A percentile compares a stretch with the other conserved stretches of the same genome.
Conservation (phyloP, 1,140 invertebrate species). For the Danaus plexippus region DNA sequence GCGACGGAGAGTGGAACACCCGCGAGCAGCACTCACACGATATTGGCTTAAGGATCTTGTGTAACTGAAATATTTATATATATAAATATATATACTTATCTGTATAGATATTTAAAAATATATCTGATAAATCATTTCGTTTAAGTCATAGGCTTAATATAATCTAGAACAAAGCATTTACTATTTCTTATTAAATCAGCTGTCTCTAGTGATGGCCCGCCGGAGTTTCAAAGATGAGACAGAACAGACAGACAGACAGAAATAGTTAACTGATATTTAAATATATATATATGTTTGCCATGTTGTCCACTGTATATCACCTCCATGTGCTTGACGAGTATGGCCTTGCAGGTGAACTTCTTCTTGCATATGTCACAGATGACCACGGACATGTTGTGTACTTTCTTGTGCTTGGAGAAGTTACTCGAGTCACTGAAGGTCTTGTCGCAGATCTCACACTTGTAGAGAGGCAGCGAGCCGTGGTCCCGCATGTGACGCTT, state of each 20-base stretch:
- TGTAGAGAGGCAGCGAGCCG: constrained; percentile 46
- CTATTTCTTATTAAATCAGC: no score
- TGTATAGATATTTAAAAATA: no score
- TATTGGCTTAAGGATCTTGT: constrained; percentile 26
- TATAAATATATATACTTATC: no score
- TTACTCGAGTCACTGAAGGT: constrained; percentile 63
- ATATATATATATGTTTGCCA: no score
- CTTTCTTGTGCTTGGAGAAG: constrained; percentile 62
- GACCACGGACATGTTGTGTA: constrained; percentile 36
- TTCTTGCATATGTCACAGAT: constrained; percentile 49
- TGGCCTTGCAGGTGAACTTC: constrained; percentile 43
- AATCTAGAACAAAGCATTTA: no score
- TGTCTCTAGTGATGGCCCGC: no score
- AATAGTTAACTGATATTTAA: no score
- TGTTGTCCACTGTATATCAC: constrained; percentile 13
- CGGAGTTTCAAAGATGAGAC: no score
- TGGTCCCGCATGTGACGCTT: constrained; percentile 54
- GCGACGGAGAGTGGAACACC: constrained; percentile 30
- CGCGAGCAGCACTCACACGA: constrained; percentile 29
- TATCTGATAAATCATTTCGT: no score
- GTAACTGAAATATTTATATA: constrained; percentile 33
- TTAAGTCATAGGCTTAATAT: no score
- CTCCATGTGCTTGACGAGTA: constrained; percentile 46
- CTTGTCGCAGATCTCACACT: constrained; percentile 52
- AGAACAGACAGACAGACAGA: no score